Base-by-base conservation (phyloP, 2,113 vertebrate species). In the Pungitius pungitius region DNA sequence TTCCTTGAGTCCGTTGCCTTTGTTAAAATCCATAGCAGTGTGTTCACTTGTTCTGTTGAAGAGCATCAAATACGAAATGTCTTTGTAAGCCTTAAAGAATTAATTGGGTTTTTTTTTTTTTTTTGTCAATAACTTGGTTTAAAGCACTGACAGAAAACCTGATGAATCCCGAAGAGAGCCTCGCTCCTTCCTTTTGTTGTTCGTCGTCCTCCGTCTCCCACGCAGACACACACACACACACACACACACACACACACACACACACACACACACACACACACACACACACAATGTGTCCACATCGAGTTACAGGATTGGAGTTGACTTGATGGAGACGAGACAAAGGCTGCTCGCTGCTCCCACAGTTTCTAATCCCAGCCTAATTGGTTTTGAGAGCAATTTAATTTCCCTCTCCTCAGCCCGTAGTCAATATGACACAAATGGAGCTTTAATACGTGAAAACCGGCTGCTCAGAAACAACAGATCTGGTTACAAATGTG, bases 301-400 rank as follows among this genome's bases (percentile, higher is more conserved):
- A 75, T n/a, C 9, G 75, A 85, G 65, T 68, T 81, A 66, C 78
- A 80, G 81, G 90, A 88, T 89, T 89, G 89, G 65, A 77, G 58
- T 47, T 86, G 76, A 86, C 78, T 82, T 84, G 81, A 79, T 40
- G 69, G 72, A 80, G 83, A 90, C 82, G 68, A 83, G 77, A 67
- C 73, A 83, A 89, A 78, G 60, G 61, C 81, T 59, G 62, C 10
- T 1, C 47, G 47, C 37, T 65, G 83, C 83, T 87, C 68, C 70
- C 17, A 63, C 51, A 71, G 67, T 78, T 84, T 86, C 75, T 88
- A 85, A 89, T 85, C 71, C 40, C 70, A 54, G 54, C 69, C 78
- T 93, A 92, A 92, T 92, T 92, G 85, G 83, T 75, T 91, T 88
- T 91, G 83, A 86, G 76, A 80, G 72, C 39, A 71, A 85, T 84